These are phyloP conservation scores for Mormoops blainvillei DNA, from an alignment of 2,113 vertebrate genomes.

Conservation along the genomic window DNA sequence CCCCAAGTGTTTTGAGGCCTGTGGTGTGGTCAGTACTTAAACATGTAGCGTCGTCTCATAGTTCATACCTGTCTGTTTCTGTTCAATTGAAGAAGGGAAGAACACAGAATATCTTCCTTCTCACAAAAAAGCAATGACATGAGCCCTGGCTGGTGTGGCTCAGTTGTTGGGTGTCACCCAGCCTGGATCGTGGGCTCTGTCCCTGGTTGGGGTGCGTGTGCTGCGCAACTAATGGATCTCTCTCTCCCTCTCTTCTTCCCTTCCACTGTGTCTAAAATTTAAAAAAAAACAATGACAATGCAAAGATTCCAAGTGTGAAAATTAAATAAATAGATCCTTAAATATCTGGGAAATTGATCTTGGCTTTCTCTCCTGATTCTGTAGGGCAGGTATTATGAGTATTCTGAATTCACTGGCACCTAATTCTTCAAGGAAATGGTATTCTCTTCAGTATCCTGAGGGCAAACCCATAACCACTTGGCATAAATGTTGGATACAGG, in stretches of 20 bases:
- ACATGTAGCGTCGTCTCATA: background rate
- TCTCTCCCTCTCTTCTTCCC: background rate
- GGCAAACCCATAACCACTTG: background rate
- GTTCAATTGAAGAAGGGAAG: background rate
- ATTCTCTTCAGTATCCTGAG: background rate
- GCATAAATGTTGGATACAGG: background rate
- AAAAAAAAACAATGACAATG: background rate
- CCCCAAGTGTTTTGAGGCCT: background rate
- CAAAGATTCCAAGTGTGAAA: background rate
- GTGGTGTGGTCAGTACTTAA: background rate
- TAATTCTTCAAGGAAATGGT: no score
- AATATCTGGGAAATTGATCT: background rate
- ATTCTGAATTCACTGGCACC: background rate
- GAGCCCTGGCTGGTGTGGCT: background rate
- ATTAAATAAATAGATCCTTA: background rate
- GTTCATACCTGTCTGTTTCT: background rate
- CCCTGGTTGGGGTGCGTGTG: no score
- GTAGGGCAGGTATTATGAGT: background rate
- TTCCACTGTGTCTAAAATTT: background rate
- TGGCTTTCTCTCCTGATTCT: background rate
- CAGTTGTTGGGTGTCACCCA: background rate
- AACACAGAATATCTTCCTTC: background rate
- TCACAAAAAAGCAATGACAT: background rate
- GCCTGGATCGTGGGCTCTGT: no score
- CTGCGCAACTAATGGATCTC: background rate